Percentiles rank a stretch among this genome's conserved stretches.
Conservation (phyloP, 2,797 vertebrate species). For the Iguana delicatissima region DNA sequence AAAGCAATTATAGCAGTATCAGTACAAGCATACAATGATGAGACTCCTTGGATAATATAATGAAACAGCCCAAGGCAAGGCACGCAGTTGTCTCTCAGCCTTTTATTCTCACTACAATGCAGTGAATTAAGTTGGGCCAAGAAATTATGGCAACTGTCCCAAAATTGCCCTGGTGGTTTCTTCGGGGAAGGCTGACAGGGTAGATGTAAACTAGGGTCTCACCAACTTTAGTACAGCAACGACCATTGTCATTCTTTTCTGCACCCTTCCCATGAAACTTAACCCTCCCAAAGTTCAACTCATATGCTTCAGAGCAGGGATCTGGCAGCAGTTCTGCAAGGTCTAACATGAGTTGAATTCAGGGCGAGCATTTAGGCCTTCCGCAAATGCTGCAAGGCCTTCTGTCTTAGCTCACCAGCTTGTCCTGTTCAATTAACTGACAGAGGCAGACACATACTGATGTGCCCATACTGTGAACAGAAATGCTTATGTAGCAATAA, state of each 20-base stretch:
- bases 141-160: neutral
- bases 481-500: neutral
- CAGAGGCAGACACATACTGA: neutral
- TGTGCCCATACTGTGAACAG: neutral
- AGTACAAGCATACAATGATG: neutral
- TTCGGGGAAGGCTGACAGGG: neutral
- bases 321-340: neutral
- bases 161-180: neutral
- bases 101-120: neutral
- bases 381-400: conserved; percentile 25
- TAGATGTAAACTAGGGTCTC: neutral
- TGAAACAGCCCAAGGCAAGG: neutral
- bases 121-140: neutral
- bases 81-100: neutral
- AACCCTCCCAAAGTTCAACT: neutral
- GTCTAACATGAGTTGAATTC: conserved; percentile 16
- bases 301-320: too few species aligned
- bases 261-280: too few species aligned
- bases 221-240: neutral
- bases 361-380: conserved; percentile 50
- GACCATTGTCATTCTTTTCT: too few species aligned
- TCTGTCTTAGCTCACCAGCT: conserved; percentile 67
- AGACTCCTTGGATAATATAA: neutral
- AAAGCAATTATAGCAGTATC: neutral
- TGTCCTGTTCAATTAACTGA: conserved; percentile 59